phyloP scores from a whole-genome alignment of 2,113 vertebrate genomes.

The Halcyon senegalensis region DNA sequence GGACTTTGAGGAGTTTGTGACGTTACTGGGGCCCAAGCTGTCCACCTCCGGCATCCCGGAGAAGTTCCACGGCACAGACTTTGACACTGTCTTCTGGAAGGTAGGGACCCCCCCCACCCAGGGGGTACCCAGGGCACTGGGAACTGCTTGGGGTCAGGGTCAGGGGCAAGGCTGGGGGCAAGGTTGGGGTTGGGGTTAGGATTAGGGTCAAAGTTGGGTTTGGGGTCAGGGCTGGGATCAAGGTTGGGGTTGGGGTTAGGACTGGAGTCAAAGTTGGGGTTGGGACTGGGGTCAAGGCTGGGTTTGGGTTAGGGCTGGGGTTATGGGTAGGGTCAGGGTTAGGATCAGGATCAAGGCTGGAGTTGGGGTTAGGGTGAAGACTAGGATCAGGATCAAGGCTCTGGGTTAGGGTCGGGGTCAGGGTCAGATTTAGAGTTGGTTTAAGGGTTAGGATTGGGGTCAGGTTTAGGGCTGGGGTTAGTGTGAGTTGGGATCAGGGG shows the following conservation, averaged over 20 bases:
- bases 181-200: not conserved
- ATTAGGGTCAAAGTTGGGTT: not conserved
- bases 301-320: too few species aligned
- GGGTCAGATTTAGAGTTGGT: not conserved
- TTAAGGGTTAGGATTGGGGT: not conserved
- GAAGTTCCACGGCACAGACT: conserved; percentile 94
- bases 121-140: not conserved
- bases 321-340: not conserved
- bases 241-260: not conserved
- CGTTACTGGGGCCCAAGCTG: conserved; percentile 93
- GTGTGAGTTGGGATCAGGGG: not conserved
- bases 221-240: not conserved
- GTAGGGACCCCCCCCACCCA: conserved; percentile 59
- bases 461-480: not conserved
- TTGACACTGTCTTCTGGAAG: conserved; percentile 99
- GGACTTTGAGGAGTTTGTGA: conserved; percentile 98
- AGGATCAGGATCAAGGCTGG: too few species aligned
- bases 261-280: not conserved
- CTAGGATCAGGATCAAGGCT: not conserved
- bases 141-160: accelerated
- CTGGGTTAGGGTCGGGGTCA: not conserved
- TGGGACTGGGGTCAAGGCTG: not conserved
- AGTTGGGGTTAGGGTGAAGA: not conserved
- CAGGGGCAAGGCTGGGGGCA: not conserved
- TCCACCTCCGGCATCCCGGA: conserved; percentile 92